phyloP scores from a whole-genome alignment of 1,140 invertebrate species.

The Heliconius melpomene region DNA sequence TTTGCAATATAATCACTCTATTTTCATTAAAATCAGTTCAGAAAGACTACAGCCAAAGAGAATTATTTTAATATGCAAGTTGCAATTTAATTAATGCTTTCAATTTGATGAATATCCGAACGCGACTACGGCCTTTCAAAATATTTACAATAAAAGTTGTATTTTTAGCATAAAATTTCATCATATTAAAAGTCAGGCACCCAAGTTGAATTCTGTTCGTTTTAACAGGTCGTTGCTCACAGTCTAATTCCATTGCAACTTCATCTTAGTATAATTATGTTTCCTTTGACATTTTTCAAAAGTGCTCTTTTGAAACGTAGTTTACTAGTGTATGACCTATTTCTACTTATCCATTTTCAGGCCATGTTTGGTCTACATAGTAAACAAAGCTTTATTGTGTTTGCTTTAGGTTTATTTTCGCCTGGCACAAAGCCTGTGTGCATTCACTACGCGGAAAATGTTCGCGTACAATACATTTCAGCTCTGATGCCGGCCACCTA shows the following conservation, averaged over 20 bases:
- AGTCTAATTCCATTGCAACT: constrained; percentile 17
- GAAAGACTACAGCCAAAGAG: neutral
- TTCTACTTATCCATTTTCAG: constrained; percentile 36
- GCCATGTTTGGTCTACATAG: constrained; percentile 16
- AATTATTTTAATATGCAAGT: neutral
- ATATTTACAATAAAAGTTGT: constrained; percentile 6
- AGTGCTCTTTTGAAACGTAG: constrained; percentile 35
- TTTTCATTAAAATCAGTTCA: neutral
- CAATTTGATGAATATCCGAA: neutral
- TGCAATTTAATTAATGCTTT: neutral
- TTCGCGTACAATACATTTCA: constrained; percentile 28
- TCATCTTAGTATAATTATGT: constrained; percentile 38
- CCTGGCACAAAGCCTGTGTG: constrained; percentile 7
- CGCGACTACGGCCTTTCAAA: neutral
- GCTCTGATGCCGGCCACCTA: constrained; percentile 21
- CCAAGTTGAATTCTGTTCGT: constrained; percentile 8
- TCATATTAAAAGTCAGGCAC: constrained; percentile 14
- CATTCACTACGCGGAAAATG: constrained; percentile 26
- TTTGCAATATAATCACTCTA: too few species aligned
- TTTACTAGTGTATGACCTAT: constrained; percentile 37
- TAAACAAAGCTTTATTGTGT: constrained; percentile 23
- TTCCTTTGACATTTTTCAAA: constrained; percentile 38
- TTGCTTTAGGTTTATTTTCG: constrained; percentile 23
- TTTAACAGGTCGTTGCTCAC: constrained; percentile 20
- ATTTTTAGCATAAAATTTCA: constrained; percentile 17